Base-by-base conservation (phyloP, 2,888 invertebrate species). In the Zygothrica quintamaculata region DNA sequence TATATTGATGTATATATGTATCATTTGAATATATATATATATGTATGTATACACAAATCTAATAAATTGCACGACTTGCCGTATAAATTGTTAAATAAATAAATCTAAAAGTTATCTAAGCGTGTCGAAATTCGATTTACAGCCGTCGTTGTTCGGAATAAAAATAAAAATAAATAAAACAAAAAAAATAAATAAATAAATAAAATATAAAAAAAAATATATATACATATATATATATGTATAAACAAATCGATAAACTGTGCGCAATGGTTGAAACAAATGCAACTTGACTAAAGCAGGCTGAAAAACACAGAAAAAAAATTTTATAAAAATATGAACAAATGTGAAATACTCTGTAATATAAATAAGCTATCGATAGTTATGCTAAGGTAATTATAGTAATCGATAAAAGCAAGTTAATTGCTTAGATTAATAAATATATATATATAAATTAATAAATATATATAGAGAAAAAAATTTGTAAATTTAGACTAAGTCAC, bases 21-120 rank as follows among this genome's bases (percentile, higher is more conserved):
- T n/a, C n/a, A n/a, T n/a, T n/a, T n/a, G n/a, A n/a, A n/a, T n/a
- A n/a, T n/a, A n/a, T n/a, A n/a, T n/a, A n/a, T n/a, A n/a, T n/a
- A n/a, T n/a, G n/a, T n/a, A n/a, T n/a, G n/a, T n/a, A n/a, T n/a
- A n/a, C n/a, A n/a, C n/a, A n/a, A n/a, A n/a, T 52, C 58, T 53
- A 61, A 76, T 79, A 84, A 84, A 73, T 84, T 60, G 76, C 46
- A 33, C 39, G 58, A 59, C 61, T 68, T 51, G 69, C 57, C 73
- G 65, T 46, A 58, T 62, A 62, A 72, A 82, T 82, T 62, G 65
- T 64, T 61, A 82, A 78, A 76, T 73, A 82, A 82, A 82, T 82
- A 82, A 77, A 77, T 77, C 84, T 79, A 51, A 77, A 82, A 77
- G 80, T 68, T 79, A 82, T 75, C 84, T 76, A 82, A 82, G 84